These are phyloP conservation scores for Anas flavirostris DNA, from an alignment of 2,797 vertebrate genomes.

Conservation along the genomic window DNA sequence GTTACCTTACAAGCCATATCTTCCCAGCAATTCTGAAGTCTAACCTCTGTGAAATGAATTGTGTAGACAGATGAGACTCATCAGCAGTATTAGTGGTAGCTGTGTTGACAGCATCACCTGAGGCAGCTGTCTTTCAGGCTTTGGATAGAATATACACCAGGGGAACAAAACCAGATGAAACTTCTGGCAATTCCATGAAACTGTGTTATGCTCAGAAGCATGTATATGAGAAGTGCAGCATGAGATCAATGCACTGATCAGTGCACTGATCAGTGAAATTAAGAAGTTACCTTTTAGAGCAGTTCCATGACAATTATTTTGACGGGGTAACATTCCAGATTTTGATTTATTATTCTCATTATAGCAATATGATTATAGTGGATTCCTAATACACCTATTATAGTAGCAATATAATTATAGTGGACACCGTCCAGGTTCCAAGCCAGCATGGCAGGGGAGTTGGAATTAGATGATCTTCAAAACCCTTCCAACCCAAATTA, in stretches of 20 bases:
- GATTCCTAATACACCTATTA: no score
- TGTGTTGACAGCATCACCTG: background rate
- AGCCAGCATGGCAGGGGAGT: no score
- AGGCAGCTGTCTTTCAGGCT: background rate
- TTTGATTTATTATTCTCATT: background rate
- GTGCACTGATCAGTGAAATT: background rate
- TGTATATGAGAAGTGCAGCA: background rate
- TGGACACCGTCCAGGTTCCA: no score
- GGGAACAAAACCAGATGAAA: background rate
- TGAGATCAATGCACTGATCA: background rate
- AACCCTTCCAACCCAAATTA: no score
- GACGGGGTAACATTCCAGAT: background rate
- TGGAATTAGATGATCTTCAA: no score
- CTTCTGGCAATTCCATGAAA: background rate
- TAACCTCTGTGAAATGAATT: background rate
- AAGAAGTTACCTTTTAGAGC: background rate
- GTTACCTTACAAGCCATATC: conserved; percentile 26
- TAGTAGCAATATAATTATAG: no score
- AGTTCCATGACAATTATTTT: background rate
- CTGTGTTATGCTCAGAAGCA: background rate
- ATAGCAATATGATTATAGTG: no score
- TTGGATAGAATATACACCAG: background rate
- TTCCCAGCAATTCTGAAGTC: background rate
- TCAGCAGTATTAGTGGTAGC: background rate
- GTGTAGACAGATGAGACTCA: background rate